phyloP scores from a whole-genome alignment of 2,797 vertebrate species.

The Emys orbicularis region DNA sequence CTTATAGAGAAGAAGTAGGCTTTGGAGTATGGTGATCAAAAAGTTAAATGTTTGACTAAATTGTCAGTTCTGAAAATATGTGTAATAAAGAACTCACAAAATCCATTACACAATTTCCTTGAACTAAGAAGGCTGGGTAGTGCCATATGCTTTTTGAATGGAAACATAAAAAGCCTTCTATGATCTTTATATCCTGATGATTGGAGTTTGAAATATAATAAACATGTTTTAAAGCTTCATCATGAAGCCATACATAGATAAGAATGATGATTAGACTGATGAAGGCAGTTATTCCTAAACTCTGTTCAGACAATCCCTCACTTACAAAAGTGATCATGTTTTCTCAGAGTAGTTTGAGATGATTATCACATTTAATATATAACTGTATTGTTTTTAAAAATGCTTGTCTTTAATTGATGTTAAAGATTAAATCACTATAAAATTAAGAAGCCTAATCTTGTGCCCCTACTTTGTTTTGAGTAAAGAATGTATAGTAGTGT shows the following conservation, averaged over 20 bases:
- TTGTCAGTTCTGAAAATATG: not conserved
- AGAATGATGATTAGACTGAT: not conserved
- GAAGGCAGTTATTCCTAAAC: not conserved
- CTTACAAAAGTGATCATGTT: not conserved
- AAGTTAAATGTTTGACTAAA: not conserved
- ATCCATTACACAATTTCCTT: not conserved
- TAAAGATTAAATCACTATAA: not conserved
- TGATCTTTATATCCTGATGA: not conserved
- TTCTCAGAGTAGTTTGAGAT: not conserved
- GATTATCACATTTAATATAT: not conserved
- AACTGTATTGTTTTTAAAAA: not conserved
- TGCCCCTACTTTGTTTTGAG: not conserved
- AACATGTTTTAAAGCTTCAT: not conserved
- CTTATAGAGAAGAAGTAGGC: not conserved
- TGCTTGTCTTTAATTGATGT: not conserved
- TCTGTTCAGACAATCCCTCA: not conserved
- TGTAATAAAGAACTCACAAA: not conserved
- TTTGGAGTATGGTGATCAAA: not conserved
- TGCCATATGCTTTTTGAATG: not conserved
- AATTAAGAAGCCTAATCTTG: not conserved
- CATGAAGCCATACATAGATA: not conserved
- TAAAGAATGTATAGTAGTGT: not conserved
- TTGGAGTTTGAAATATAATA: not conserved
- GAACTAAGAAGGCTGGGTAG: not conserved
- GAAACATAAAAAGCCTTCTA: not conserved